Base-by-base conservation (phyloP, 2,113 vertebrate genomes). In the Chloropsis cyanopogon region DNA sequence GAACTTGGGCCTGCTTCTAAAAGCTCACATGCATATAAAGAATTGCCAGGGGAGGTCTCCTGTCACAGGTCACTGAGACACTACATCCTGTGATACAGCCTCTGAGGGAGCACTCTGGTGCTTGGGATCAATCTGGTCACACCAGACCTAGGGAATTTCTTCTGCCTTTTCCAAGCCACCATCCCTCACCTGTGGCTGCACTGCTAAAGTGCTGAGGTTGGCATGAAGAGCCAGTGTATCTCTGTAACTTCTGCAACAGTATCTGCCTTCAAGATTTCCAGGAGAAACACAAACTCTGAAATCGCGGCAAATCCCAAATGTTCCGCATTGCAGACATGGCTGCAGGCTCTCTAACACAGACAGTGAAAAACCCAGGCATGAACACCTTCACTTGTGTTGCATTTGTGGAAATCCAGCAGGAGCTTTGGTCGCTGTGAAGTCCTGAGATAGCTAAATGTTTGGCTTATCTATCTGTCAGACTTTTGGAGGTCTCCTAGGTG, bases 121-220 rank as follows among this genome's bases (percentile, higher is more conserved):
- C 86, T 52, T 19, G 10, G 25, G 59, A 61, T 41, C 54, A 69
- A 88, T 35, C 1, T 1, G 16, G 10, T 64, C 46, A 39, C 2
- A 2, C 35, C n/a, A 85, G 41, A 63, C n/a, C 25, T 14, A 68
- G 39, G 22, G 33, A 41, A 49, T 86, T 80, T 81, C 17, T 72
- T 70, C 65, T 86, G 4, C 82, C 6, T 49, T 75, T 88, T 82
- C 42, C 64, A 56, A 84, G 22, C 53, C 12, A 22, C 19, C 19
- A 29, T 33, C 6, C 26, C 20, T 71, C 1, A 0, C 26, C 44
- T 68, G 25, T 52, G 52, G 19, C 23, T 61, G 39, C 1, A 0
- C 84, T 73, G 22, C 41, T 63, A 4, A 64, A 12, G 24, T 26
- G 28, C 23, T 35, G 63, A 64, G 23, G 16, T 18, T 71, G 60